Conservation (phyloP, 2,113 vertebrate species). For the Channa argus region DNA sequence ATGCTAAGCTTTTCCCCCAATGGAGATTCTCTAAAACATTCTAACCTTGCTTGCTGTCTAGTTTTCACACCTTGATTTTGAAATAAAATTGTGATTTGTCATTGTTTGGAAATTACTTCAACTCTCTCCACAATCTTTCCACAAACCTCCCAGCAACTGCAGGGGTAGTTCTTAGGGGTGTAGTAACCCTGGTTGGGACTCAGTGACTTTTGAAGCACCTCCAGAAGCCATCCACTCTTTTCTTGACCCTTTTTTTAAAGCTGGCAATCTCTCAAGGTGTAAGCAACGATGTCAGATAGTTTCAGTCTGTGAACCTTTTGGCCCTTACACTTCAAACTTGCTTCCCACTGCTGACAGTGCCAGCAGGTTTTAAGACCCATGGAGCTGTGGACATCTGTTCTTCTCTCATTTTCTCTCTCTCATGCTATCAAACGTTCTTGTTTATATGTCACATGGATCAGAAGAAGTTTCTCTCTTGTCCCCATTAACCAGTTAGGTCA, state of each 20-base stretch:
- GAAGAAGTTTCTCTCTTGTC: neutral
- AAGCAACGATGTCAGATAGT: conserved; percentile 50
- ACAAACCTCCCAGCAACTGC: neutral
- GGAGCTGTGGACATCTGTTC: conserved; percentile 56
- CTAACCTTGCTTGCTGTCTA: too few relatives aligned
- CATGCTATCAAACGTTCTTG: conserved; percentile 9
- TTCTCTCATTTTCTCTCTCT: conserved; percentile 13
- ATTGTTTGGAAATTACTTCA: neutral
- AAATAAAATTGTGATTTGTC: too few relatives aligned
- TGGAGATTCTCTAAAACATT: too few relatives aligned
- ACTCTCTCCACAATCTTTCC: neutral
- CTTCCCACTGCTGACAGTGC: conserved; percentile 47
- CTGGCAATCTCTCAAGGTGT: conserved; percentile 16
- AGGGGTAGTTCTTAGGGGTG: neutral
- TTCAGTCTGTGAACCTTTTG: conserved; percentile 41
- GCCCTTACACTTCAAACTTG: conserved; percentile 43
- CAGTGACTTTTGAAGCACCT: conserved; percentile 56
- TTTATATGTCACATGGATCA: neutral
- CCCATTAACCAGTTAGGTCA: neutral
- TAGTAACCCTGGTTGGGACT: neutral
- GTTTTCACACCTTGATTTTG: neutral
- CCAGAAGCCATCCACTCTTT: conserved; percentile 31
- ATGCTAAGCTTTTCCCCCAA: neutral
- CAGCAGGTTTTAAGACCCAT: conserved; percentile 55
- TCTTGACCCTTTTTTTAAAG: conserved; percentile 10